Conservation (phyloP, 1,140 invertebrate species). For the Drosophila ironensis region DNA sequence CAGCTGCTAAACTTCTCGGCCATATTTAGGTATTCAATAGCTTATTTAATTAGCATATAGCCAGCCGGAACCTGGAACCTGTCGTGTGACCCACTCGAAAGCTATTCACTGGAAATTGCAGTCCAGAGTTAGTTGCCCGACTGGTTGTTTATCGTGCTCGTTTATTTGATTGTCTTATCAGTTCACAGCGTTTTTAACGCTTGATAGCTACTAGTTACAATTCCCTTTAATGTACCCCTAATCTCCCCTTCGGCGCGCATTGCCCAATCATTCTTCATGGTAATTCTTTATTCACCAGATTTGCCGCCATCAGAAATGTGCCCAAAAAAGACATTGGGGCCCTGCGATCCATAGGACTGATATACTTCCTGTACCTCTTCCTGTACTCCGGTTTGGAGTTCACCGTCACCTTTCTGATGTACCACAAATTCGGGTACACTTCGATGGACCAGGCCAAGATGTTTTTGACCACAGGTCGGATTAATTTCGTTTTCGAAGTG, state of each 20-base stretch:
- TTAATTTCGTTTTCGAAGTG: not conserved
- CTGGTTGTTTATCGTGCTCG: conserved; percentile 35
- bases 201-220: conserved; percentile 17
- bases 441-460: conserved; percentile 99
- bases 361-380: conserved; percentile 98
- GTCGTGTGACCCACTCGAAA: conserved; percentile 26
- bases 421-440: conserved; percentile 94
- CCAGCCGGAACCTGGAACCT: not conserved
- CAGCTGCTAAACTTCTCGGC: conserved; percentile 84
- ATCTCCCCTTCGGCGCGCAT: not conserved
- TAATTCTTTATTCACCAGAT: conserved; percentile 82
- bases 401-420: conserved; percentile 97
- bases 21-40: conserved; percentile 77
- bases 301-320: conserved; percentile 85
- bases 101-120: not conserved
- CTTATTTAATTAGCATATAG: conserved; percentile 51
- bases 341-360: conserved; percentile 89
- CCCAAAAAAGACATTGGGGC: conserved; percentile 84
- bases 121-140: conserved; percentile 10
- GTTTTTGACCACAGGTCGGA: conserved; percentile 95
- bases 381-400: conserved; percentile 99
- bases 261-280: conserved; percentile 11
- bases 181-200: not conserved
- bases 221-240: conserved; percentile 9
- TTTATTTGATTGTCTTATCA: conserved; percentile 48